These are phyloP conservation scores for Chaetodon trifasciatus DNA, from an alignment of 2,797 vertebrate species.

Conservation along the genomic window DNA sequence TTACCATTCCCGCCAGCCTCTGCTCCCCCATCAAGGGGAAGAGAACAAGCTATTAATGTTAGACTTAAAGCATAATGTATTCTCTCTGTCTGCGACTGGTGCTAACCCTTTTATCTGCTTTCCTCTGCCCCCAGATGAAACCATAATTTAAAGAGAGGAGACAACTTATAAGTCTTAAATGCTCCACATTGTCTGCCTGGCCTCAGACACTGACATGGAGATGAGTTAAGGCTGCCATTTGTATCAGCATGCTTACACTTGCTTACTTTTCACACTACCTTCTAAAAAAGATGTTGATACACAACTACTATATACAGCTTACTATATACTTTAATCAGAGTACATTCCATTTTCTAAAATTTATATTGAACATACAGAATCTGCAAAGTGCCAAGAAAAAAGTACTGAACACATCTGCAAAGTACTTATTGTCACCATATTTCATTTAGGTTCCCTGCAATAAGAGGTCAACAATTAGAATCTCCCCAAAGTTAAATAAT, in stretches of 20 bases:
- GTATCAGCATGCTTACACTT: background rate
- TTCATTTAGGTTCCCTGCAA: no score
- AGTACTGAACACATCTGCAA: background rate
- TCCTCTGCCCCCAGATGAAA: constrained; percentile 38
- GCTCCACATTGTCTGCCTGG: constrained; percentile 25
- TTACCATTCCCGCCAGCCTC: constrained; percentile 52
- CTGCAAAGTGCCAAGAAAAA: background rate
- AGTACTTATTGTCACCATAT: background rate
- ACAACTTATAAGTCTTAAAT: constrained; percentile 44
- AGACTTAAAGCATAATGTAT: constrained; percentile 60
- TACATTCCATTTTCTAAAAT: background rate
- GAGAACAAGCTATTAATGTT: constrained; percentile 53
- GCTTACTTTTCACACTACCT: background rate
- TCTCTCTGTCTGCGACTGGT: constrained; percentile 53
- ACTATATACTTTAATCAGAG: background rate
- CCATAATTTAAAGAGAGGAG: constrained; percentile 41
- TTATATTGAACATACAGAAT: background rate
- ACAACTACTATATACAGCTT: background rate
- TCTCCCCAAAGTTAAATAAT: no score
- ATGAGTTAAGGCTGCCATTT: constrained; percentile 4
- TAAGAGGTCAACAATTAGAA: no score
- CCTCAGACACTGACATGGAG: constrained; percentile 27
- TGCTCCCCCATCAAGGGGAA: constrained; percentile 33
- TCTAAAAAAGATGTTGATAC: background rate
- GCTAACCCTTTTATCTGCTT: constrained; percentile 43